phyloP scores from a whole-genome alignment of 2,888 invertebrate genomes.

The Lasiommata megera region DNA sequence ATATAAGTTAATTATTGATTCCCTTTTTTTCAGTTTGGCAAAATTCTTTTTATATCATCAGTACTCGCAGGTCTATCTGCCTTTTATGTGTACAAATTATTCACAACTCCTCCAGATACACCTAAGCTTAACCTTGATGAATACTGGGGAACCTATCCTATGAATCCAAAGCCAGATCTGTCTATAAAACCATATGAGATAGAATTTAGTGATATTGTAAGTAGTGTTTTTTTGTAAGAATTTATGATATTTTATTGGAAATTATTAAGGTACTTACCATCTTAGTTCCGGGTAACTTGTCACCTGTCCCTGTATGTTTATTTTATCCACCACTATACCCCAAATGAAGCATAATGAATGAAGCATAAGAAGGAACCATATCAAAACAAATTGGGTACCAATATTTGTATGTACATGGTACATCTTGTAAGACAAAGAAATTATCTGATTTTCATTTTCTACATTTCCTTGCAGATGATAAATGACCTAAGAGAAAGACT shows the following conservation, averaged over 20 bases:
- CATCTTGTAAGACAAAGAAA: no score
- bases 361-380: no score
- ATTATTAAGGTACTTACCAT: no score
- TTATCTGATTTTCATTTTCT: neutral
- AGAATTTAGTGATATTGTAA: constrained; percentile 82
- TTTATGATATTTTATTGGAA: neutral
- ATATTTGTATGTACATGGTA: no score
- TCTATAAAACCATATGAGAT: constrained; percentile 82
- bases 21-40: constrained; percentile 39
- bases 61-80: constrained; percentile 34
- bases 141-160: constrained; percentile 83
- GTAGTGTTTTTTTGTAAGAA: constrained; percentile 31
- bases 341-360: no score
- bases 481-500: constrained; percentile 80
- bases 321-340: no score
- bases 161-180: constrained; percentile 62
- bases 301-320: no score
- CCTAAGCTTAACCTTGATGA: constrained; percentile 58
- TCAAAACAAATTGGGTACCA: no score
- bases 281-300: no score
- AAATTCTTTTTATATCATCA: constrained; percentile 32
- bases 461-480: constrained; percentile 55
- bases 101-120: constrained; percentile 39
- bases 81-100: constrained; percentile 38
- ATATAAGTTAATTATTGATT: neutral